Percentiles rank a stretch among this genome's conserved stretches.
phyloP scores from a whole-genome alignment of 2,113 vertebrate species.

The Prinia subflava region DNA sequence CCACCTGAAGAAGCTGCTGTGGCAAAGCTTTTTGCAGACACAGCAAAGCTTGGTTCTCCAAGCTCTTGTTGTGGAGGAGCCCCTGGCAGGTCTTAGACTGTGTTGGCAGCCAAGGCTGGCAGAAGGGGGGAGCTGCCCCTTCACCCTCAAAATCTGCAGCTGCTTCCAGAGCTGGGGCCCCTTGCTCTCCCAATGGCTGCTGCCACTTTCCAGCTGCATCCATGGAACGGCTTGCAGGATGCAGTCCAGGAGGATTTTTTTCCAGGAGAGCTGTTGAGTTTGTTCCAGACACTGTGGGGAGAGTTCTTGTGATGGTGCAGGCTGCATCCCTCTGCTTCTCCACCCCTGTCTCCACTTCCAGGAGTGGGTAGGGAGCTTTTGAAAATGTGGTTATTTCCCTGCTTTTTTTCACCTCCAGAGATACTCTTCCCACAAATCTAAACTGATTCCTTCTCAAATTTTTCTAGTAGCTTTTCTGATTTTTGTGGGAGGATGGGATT shows the following conservation, averaged over 20 bases:
- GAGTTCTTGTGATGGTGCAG: not conserved
- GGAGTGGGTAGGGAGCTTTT: not conserved
- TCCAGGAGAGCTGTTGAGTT: not conserved
- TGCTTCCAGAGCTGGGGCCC: fast-evolving
- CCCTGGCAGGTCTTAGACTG: not conserved
- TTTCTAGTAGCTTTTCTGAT: not conserved
- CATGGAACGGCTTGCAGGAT: fast-evolving
- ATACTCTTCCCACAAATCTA: not conserved
- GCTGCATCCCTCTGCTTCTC: not conserved
- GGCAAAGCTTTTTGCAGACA: not conserved
- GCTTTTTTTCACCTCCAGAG: not conserved
- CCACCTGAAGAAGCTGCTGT: not conserved
- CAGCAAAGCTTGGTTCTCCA: fast-evolving
- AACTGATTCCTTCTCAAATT: not conserved
- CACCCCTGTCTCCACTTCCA: not conserved
- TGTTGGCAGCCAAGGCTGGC: not conserved
- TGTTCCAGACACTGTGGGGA: not conserved
- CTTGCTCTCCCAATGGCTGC: fast-evolving
- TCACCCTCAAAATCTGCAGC: fast-evolving
- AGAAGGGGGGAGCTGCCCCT: not conserved
- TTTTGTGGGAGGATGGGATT: not conserved
- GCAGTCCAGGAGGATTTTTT: not conserved
- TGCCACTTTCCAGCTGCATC: fast-evolving
- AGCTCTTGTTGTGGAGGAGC: fast-evolving
- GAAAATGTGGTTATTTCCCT: not conserved